Conservation (phyloP, 2,888 invertebrate genomes). For the Chydorus sphaericus region DNA sequence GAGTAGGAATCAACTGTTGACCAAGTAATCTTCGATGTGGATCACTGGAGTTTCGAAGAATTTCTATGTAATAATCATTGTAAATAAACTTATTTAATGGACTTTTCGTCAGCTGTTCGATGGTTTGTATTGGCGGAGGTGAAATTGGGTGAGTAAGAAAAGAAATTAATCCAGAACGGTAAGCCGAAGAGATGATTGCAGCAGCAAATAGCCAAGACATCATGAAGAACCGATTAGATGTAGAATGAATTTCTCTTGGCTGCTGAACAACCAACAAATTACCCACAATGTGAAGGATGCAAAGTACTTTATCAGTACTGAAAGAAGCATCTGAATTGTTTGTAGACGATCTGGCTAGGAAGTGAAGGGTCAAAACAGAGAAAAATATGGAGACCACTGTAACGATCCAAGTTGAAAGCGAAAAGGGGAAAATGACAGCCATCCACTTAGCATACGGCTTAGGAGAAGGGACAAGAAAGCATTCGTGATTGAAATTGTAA, state of each 20-base stretch:
- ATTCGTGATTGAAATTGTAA: constrained; percentile 7
- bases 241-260: neutral
- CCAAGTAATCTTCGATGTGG: constrained; percentile 9
- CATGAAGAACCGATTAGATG: neutral
- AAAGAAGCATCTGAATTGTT: neutral
- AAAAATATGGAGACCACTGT: neutral
- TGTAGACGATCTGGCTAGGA: too few species aligned
- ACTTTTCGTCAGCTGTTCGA: constrained; percentile 16
- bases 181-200: constrained; percentile 36
- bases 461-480: constrained; percentile 1
- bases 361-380: neutral
- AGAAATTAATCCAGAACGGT: constrained; percentile 30
- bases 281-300: neutral
- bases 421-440: neutral
- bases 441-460: constrained; percentile 4
- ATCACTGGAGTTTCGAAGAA: constrained; percentile 8
- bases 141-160: constrained; percentile 17
- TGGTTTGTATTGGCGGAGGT: constrained; percentile 17
- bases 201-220: constrained; percentile 6
- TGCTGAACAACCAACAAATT: constrained; percentile 1
- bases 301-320: neutral
- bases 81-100: constrained; percentile 14
- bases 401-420: neutral
- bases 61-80: neutral
- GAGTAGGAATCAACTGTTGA: neutral